Evolutionary conservation across 2,888 invertebrate genomes (phyloP), one percentile per base, ranked within the genome.

Genomic region (Thyatira batis): DNA sequence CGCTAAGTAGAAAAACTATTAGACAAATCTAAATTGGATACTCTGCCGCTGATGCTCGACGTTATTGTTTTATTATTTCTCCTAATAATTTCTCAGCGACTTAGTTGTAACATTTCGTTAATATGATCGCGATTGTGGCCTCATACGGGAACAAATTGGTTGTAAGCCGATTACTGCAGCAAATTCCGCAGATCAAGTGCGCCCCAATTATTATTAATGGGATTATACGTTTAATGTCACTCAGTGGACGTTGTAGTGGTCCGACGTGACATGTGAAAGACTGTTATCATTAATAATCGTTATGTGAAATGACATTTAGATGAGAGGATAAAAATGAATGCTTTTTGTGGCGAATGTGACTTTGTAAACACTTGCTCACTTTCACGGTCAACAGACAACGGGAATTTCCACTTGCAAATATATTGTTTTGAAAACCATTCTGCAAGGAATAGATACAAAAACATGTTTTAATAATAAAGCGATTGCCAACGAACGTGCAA

Each of bases 151-250:
- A 56, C 63, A 74, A 74, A 76, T 71, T 70, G 74, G 61, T 61
- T 56, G 61, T 76, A 78, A 78, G 74, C 69, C 52, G 72, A 73
- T 78, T 74, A 75, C 52, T 67, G 66, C 67, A 67, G 67, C 68
- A 73, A 76, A 77, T 71, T 66, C 71, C 63, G 60, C 54, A 55
- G 60, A 62, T 64, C 62, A 61, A 45, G 58, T 28, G 45, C 60
- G 60, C 49, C 55, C 69, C 71, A 71, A 75, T 75, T 69, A 72
- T 65, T 61, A 51, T 54, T 69, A 71, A 77, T 66, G 70, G 62
- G 73, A 77, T 77, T 73, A 74, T 57, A 61, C 61, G 69, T 71
- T 72, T 67, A 71, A 60, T 63, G 73, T 71, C 69, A 63, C 51
- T 61, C 33, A 39, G 45, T 49, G 56, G 55, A 53, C 53, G 55